Percentiles rank a stretch among this genome's conserved stretches.
phyloP scores from a whole-genome alignment of 2,888 invertebrate genomes.

The Dicranocentrus wangi region DNA sequence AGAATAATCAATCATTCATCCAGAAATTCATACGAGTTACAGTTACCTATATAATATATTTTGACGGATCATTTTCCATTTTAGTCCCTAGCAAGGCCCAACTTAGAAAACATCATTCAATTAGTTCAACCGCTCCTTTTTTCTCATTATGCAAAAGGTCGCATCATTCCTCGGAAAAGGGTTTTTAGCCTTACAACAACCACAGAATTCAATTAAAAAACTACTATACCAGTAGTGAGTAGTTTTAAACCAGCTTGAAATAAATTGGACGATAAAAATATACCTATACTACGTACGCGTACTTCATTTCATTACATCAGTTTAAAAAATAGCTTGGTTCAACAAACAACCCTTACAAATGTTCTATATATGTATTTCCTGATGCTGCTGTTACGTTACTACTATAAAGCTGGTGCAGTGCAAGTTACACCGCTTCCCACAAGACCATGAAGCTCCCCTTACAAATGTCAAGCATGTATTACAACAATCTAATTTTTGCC shows the following conservation, averaged over 20 bases:
- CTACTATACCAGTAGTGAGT: neutral
- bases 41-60: neutral
- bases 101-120: constrained; percentile 29
- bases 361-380: neutral
- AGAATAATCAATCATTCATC: neutral
- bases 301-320: neutral
- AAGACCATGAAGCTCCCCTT: neutral
- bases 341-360: neutral
- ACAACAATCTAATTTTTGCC: constrained; percentile 2
- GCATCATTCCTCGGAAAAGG: neutral
- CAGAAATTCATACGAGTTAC: neutral
- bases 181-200: neutral
- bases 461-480: neutral
- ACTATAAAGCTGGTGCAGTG: neutral
- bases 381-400: neutral
- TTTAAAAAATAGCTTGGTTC: constrained; percentile 2
- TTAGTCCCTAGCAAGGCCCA: constrained; percentile 49
- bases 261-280: constrained; percentile 3
- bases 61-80: constrained; percentile 55
- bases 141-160: neutral
- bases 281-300: neutral
- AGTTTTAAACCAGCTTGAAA: neutral
- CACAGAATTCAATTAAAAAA: neutral
- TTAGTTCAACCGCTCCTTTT: neutral
- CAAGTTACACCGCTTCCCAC: neutral